Evolutionary conservation across 2,888 invertebrate species (phyloP).

Genomic region (Apotomis capreana): DNA sequence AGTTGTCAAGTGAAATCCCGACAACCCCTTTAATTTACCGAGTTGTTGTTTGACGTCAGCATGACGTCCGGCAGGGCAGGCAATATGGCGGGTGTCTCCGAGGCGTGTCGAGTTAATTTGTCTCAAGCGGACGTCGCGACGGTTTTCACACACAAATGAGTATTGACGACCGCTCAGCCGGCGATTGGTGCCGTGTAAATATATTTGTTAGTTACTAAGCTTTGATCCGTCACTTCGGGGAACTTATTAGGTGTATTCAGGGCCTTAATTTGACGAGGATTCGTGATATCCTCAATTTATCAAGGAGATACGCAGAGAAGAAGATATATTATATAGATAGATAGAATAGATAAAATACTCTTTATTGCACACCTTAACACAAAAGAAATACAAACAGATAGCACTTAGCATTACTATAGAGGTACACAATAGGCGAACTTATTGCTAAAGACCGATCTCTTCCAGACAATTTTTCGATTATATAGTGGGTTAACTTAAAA

Average conservation of each 20-base stretch:
- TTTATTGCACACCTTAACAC: too few species aligned
- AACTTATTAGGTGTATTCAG: neutral
- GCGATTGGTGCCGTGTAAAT: slow-evolving; percentile 20
- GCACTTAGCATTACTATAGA: too few species aligned
- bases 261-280: neutral
- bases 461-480: too few species aligned
- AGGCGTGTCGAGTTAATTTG: slow-evolving; percentile 33
- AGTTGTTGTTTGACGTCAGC: slow-evolving; percentile 5
- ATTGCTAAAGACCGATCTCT: too few species aligned
- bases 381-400: too few species aligned
- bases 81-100: slow-evolving; percentile 25
- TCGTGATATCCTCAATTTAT: too few species aligned
- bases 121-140: slow-evolving; percentile 25
- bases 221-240: neutral
- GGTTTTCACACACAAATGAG: slow-evolving; percentile 27
- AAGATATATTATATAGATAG: too few species aligned
- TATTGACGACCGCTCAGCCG: slow-evolving; percentile 26
- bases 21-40: neutral
- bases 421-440: too few species aligned
- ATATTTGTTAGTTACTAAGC: neutral
- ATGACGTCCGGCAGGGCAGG: slow-evolving; percentile 9
- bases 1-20: neutral
- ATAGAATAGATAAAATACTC: too few species aligned
- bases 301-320: too few species aligned
- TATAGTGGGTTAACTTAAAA: too few species aligned